Conservation (phyloP, 92 coral and sea anemone genomes). For the Umimayanthus kanabou region DNA sequence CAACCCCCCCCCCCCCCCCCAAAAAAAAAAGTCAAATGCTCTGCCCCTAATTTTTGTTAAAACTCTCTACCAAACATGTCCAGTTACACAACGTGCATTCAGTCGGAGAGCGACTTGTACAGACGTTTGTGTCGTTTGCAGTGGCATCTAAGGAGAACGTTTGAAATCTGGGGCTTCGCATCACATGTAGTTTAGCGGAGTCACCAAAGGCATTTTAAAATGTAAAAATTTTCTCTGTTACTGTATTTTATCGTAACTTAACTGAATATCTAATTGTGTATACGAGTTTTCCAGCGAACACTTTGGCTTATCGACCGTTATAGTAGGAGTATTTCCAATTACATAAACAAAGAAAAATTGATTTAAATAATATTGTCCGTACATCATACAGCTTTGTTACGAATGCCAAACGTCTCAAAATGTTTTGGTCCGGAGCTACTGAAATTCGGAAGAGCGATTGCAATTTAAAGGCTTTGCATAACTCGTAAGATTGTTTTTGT, state of each 20-base stretch:
- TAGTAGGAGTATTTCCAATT: too few relatives aligned
- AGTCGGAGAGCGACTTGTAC: not conserved
- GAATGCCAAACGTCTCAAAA: not conserved
- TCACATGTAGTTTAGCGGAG: not conserved
- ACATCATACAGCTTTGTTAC: not conserved
- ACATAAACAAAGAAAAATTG: not conserved
- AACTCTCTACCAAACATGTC: not conserved
- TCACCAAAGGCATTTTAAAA: not conserved
- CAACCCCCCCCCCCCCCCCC: too few relatives aligned
- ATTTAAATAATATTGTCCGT: not conserved
- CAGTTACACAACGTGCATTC: not conserved
- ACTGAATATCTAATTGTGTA: not conserved
- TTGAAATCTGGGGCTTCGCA: not conserved
- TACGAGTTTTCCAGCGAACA: too few relatives aligned
- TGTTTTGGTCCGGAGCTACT: not conserved
- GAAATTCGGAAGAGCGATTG: not conserved
- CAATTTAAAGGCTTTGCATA: not conserved
- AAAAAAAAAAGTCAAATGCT: too few relatives aligned
- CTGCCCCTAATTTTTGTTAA: not conserved
- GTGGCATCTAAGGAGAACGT: not conserved
- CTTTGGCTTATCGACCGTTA: too few relatives aligned
- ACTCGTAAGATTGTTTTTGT: conserved; percentile 23
- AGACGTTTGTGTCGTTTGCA: not conserved
- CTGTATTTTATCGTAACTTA: not conserved
- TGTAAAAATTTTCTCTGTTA: not conserved